Base-by-base conservation (phyloP, 92 coral and sea anemone species). In the Heliopora coerulea region DNA sequence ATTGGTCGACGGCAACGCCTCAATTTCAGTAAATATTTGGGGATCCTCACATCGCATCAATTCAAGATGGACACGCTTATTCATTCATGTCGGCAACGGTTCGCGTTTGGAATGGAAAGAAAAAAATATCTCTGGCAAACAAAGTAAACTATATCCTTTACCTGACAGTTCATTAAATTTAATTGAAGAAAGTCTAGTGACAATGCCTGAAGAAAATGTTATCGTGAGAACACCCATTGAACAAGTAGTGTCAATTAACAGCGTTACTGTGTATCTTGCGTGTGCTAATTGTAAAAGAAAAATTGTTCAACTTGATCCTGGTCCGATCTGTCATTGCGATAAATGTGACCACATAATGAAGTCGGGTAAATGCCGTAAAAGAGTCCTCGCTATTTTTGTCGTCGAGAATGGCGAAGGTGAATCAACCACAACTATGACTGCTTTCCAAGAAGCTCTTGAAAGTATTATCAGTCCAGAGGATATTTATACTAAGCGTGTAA, bases 91-190 rank as follows among this genome's bases (percentile, higher is more conserved):
- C 63, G 28, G 76, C 75, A 48, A 73, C 56, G 39, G 81, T 81
- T 59, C 82, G 85, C 33, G 52, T 81, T 57, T 81, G 85, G 82
- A 65, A 81, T 65, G 85, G 85, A 59, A 81, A 64, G 72, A 81
- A 81, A 79, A 81, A 59, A 59, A 59, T 25, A 58, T 59, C 65
- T 27, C 19, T 59, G 65, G 65, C 40, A 59, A 28, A 28, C 65
- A 59, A 59, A 59, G 65, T 59, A 59, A 59, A 30, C n/a, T 59
- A 59, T 59, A 59, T 59, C 65, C 65, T 27, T 59, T 59, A 59
- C 13, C 39, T 59, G 65, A 59, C 34, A 59, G 65, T 30, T 59
- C 65, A 59, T 13, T 59, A 59, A 59, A 59, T 59, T 59, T 19
- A 59, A 59, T 59, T 59, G 65, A 59, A 59, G 65, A 59, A 59